Percentiles rank a stretch among this genome's conserved stretches.
These are phyloP conservation scores for Microtus montanus DNA, from an alignment of 2,113 vertebrate species.

Conservation along the genomic window DNA sequence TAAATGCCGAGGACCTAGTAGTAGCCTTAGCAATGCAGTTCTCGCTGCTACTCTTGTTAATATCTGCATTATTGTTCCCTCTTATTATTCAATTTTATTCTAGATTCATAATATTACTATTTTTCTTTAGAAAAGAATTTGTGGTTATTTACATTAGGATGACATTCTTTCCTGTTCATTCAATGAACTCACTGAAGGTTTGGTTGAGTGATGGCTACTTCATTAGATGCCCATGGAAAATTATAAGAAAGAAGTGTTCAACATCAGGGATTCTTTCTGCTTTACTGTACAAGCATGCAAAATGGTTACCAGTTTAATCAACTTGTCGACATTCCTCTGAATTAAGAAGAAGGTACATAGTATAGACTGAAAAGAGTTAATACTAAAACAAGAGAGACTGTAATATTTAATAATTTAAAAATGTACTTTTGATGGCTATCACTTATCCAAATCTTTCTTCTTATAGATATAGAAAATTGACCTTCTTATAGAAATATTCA, in stretches of 20 bases:
- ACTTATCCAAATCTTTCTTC: not conserved
- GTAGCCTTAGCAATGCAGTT: too few species aligned
- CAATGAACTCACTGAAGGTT: slow-evolving; percentile 15
- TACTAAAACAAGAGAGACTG: not conserved
- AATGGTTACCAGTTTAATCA: not conserved
- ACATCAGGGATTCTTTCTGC: not conserved
- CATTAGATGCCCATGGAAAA: slow-evolving; percentile 35
- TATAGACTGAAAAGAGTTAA: not conserved
- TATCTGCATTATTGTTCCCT: too few species aligned
- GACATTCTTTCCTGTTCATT: not conserved
- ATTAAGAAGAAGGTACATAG: not conserved
- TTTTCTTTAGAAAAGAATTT: too few species aligned
- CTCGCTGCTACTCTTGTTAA: too few species aligned
- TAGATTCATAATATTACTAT: too few species aligned
- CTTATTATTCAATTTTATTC: too few species aligned
- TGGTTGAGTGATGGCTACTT: slow-evolving; percentile 24
- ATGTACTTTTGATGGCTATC: not conserved
- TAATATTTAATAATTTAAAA: slow-evolving; percentile 30
- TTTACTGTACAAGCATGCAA: not conserved
- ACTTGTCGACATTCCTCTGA: not conserved
- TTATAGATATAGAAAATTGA: not conserved
- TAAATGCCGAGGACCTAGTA: too few species aligned
- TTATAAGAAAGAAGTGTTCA: not conserved
- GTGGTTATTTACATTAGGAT: slow-evolving; percentile 22
- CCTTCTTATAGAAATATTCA: not conserved